A percentile compares a stretch with the other conserved stretches of the same genome.
Evolutionary conservation across 2,888 invertebrate genomes (phyloP).

Genomic region (Apantesis nais): DNA sequence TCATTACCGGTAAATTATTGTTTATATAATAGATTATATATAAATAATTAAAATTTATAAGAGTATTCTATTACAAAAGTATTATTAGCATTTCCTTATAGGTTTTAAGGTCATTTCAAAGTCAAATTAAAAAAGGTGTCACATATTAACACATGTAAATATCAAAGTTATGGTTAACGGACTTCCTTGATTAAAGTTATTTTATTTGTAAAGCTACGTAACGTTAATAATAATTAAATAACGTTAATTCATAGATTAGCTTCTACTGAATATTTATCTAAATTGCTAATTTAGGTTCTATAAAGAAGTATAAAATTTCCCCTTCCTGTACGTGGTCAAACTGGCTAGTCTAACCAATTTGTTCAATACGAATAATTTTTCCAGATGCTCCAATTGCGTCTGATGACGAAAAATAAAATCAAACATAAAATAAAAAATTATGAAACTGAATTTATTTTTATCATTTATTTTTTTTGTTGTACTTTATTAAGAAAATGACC

Average conservation of each 20-base stretch:
- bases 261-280: background rate
- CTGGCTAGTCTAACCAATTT: too few species aligned
- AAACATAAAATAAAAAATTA: too few species aligned
- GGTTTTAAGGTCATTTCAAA: conserved; percentile 1
- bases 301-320: too few species aligned
- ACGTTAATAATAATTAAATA: background rate
- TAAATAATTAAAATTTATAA: conserved; percentile 4
- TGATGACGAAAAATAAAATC: too few species aligned
- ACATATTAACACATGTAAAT: background rate
- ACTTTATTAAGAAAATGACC: too few species aligned
- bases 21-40: conserved; percentile 10
- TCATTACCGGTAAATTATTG: background rate
- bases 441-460: too few species aligned
- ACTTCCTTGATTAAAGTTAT: background rate
- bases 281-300: too few species aligned
- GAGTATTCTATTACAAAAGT: background rate
- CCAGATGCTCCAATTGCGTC: too few species aligned
- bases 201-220: background rate
- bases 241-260: background rate
- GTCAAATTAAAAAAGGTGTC: background rate
- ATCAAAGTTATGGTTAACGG: background rate
- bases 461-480: too few species aligned
- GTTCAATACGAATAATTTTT: too few species aligned
- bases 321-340: too few species aligned
- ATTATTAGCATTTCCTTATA: conserved; percentile 4